Evolutionary conservation across 2,888 invertebrate genomes (phyloP), one percentile per base, ranked within the genome.

Genomic region (Aspidapion aeneum): DNA sequence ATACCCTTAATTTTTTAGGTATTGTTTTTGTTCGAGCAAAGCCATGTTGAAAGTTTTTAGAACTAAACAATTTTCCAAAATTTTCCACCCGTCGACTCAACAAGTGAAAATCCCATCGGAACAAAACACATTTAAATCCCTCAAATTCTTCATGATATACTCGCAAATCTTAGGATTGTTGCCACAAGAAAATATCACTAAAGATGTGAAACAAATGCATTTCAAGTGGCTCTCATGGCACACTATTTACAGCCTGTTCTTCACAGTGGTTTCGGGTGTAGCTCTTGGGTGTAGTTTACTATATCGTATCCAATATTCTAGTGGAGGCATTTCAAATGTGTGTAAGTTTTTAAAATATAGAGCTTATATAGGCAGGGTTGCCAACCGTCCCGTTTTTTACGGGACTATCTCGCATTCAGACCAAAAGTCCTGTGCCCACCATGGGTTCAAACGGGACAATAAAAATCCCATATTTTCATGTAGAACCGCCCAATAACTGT

Each of bases 191-290:
- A 66, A 60, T 18, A 49, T 63, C 9, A 64, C 19, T 9, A 66
- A 60, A 52, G 61, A 64, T 54, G 57, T 66, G 19, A 65, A 58
- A 12, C 67, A 70, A 7, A 35, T 71, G 22, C 55, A 57, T 9
- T 71, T 72, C 48, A 66, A 66, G 18, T 71, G 70, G 71, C 50
- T 21, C 5, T 68, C 67, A 51, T 67, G 67, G 22, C 67, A 60
- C 52, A 63, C 62, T 19, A 5, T 69, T 3, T 72, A 69, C 54
- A 52, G 68, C 1, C 16, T 68, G 16, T 9, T 56, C 21, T 21
- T 64, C 48, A 63, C 61, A 18, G 5, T 12, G 1, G 16, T 21
- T 12, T 35, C 64, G 7, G 5, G 57, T 0, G 55, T 65, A 17
- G 58, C 65, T 21, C 58, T 65, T 1, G 55, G 48, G 19, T 63